phyloP scores from a whole-genome alignment of 2,113 vertebrate species.

The Oreotrochilus melanogaster region DNA sequence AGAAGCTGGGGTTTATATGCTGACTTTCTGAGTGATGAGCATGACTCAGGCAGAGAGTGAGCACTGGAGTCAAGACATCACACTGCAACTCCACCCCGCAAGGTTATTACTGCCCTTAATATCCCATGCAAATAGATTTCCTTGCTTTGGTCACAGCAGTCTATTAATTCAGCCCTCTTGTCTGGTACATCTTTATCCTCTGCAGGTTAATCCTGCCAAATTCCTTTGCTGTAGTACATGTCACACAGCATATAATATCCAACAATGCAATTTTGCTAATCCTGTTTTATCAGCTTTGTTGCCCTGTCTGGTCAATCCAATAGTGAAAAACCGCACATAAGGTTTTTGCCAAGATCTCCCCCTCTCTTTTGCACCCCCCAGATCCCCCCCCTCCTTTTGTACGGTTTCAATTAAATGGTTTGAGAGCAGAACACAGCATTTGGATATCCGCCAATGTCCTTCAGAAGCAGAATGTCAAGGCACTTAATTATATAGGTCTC shows the following conservation, averaged over 20 bases:
- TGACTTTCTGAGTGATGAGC: accelerated
- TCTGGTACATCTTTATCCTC: conserved; percentile 81
- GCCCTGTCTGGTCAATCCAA: conserved; percentile 84
- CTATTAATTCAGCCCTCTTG: conserved; percentile 81
- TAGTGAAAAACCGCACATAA: conserved; percentile 75
- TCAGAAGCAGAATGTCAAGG: conserved; percentile 82
- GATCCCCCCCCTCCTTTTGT: background rate
- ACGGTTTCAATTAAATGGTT: conserved; percentile 83
- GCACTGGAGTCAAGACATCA: background rate
- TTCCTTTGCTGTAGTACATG: conserved; percentile 77
- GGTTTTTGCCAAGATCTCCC: conserved; percentile 76
- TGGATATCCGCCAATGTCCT: conserved; percentile 84
- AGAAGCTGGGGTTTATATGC: background rate
- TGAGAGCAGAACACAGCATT: conserved; percentile 73
- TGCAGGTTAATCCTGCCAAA: conserved; percentile 84
- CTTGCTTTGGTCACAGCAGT: conserved; percentile 71
- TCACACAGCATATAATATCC: conserved; percentile 83
- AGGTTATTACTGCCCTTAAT: conserved; percentile 61
- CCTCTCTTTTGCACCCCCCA: background rate
- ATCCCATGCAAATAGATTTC: conserved; percentile 76
- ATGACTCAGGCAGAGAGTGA: accelerated
- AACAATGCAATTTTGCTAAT: conserved; percentile 85
- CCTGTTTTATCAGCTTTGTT: conserved; percentile 83
- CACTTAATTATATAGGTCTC: conserved; percentile 74
- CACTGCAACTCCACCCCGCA: background rate